Evolutionary conservation across 1,140 invertebrate species (phyloP), one percentile per base, ranked within the genome.

Genomic region (Octopus bimaculoides): DNA sequence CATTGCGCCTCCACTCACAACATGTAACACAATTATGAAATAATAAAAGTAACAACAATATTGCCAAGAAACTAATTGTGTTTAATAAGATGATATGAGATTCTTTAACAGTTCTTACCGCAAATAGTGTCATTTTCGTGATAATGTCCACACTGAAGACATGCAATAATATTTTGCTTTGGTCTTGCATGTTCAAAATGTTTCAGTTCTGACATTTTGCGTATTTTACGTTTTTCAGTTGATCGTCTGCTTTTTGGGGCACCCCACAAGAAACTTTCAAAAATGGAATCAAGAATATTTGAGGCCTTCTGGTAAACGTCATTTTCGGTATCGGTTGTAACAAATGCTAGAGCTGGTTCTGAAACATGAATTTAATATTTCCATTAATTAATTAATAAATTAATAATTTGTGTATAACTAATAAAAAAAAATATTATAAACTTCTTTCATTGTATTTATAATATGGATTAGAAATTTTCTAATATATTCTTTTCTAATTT

Each of bases 81-180:
- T 17, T 52, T 17, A 52, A 17, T 17, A 12, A 41, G 5, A 52
- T 5, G 10, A 74, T 20, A 9, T 20, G 5, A 12, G n/a, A 75
- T 54, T 79, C 52, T n/a, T 41, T 75, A 41, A 41, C 26, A 52
- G 41, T 52, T 52, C 8, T 92, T 93, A 95, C 96, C 92, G 90
- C 96, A 98, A 54, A 97, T 89, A 76, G 92, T 90, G 53, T 93
- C 92, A 75, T 91, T 89, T 91, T 96, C 93, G 88, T 97, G 92
- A 90, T 94, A 91, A 89, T 96, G 93, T 41, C 96, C 96, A 91
- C 96, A 97, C 75, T 92, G 92, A 78, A 92, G 88, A 86, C 96
- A 97, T 0, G 92, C 92, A 81, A 93, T 89, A 71, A 98, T 89
- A 89, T 95, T 93, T 8, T 90, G 94, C 89, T 94, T 95, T 4